Evolutionary conservation across 1,140 invertebrate species (phyloP).

Genomic region (Habropoda laboriosa): DNA sequence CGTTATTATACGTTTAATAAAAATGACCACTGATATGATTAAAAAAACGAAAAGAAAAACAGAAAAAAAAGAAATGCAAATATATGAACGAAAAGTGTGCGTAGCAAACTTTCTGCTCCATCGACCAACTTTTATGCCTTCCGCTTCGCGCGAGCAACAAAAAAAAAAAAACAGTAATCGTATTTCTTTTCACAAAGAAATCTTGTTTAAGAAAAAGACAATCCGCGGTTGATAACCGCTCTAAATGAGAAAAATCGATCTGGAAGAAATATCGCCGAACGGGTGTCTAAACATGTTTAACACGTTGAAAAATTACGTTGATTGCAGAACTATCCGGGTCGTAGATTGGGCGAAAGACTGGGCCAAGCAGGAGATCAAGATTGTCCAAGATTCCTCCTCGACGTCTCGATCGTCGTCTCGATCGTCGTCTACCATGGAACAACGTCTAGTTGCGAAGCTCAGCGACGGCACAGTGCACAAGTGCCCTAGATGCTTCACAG

Average conservation of each 20-base stretch:
- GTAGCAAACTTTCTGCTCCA: not conserved
- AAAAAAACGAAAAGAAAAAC: not conserved
- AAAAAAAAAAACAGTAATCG: no score
- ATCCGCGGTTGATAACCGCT: no score
- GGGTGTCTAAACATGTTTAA: constrained; percentile 18
- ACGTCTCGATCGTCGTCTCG: no score
- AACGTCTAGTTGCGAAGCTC: no score
- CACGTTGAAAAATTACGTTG: constrained; percentile 44
- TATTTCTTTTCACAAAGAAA: no score
- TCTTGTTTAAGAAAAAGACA: not conserved
- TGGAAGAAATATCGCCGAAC: constrained; percentile 7
- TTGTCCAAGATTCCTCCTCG: no score
- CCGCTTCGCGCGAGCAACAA: not conserved
- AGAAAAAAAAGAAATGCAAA: constrained; percentile 14
- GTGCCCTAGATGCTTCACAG: no score
- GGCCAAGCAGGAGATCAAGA: no score
- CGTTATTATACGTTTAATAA: constrained; percentile 66
- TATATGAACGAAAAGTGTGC: constrained; percentile 7
- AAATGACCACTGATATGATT: constrained; percentile 21
- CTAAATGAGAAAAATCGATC: not conserved
- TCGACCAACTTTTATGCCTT: constrained; percentile 6
- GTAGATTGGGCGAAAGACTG: not conserved
- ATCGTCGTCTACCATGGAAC: no score
- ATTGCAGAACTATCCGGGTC: constrained; percentile 39
- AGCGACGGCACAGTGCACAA: no score